A percentile compares a stretch with the other conserved stretches of the same genome.
Evolutionary conservation across 2,888 invertebrate species (phyloP).

Genomic region (Epistrophe grossulariae): DNA sequence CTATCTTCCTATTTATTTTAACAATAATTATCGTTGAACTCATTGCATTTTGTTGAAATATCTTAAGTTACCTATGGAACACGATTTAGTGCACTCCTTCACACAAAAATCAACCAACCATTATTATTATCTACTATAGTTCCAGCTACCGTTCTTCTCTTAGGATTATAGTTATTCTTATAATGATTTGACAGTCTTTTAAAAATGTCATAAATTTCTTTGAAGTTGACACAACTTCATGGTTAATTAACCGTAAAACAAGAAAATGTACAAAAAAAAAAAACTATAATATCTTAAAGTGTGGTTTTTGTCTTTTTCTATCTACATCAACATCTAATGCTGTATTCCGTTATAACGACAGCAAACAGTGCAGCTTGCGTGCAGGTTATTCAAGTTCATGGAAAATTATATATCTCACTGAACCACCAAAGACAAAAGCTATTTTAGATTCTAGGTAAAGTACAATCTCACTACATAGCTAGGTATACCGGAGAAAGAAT

Average conservation of each 20-base stretch:
- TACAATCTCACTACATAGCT: too few species aligned
- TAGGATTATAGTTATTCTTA: conserved; percentile 4
- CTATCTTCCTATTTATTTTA: too few species aligned
- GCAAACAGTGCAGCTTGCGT: conserved; percentile 23
- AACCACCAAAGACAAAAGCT: conserved; percentile 58
- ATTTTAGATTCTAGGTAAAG: conserved; percentile 46
- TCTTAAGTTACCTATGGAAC: too few species aligned
- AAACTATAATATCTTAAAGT: conserved; percentile 22
- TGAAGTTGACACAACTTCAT: conserved; percentile 54
- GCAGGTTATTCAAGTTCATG: conserved; percentile 68
- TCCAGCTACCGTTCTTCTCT: background rate
- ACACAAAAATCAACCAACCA: conserved; percentile 11
- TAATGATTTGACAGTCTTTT: conserved; percentile 44
- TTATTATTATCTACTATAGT: background rate
- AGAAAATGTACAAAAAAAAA: conserved; percentile 27
- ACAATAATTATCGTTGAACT: too few species aligned
- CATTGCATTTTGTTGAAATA: too few species aligned
- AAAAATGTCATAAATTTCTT: conserved; percentile 46
- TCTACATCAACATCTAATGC: conserved; percentile 53
- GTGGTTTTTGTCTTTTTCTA: conserved; percentile 35
- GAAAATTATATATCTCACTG: conserved; percentile 45
- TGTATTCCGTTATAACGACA: conserved; percentile 57
- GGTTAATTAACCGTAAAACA: conserved; percentile 58
- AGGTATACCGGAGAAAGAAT: conserved; percentile 14
- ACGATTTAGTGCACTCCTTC: background rate